Percentiles rank a stretch among this genome's conserved stretches.
Conservation (phyloP, 2,888 invertebrate genomes). For the Pteria penguin region DNA sequence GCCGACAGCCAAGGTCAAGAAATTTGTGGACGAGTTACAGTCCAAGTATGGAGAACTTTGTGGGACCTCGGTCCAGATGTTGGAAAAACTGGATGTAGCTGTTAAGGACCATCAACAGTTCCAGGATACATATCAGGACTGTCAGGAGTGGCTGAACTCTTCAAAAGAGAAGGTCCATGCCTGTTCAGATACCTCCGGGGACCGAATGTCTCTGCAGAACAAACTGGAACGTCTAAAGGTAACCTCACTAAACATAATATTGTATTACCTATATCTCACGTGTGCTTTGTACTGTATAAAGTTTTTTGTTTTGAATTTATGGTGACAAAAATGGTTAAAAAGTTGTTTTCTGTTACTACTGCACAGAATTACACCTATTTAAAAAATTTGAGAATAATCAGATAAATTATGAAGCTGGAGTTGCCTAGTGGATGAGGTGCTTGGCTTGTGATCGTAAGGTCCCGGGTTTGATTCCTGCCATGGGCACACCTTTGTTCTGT, state of each 20-base stretch:
- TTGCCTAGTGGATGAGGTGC: too few relatives aligned
- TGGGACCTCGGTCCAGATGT: slow-evolving; percentile 83
- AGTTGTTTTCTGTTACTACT: background rate
- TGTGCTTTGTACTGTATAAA: background rate
- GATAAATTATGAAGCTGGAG: too few relatives aligned
- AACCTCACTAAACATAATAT: slow-evolving; percentile 2
- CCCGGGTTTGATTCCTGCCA: too few relatives aligned
- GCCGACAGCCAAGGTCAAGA: slow-evolving; percentile 68
- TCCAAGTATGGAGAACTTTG: slow-evolving; percentile 71
- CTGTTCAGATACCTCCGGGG: slow-evolving; percentile 82
- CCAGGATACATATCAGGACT: slow-evolving; percentile 87
- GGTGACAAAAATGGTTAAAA: background rate
- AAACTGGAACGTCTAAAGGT: slow-evolving; percentile 78
- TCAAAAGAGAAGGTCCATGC: slow-evolving; percentile 71
- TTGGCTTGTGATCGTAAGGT: too few relatives aligned
- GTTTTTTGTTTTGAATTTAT: background rate
- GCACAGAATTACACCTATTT: background rate
- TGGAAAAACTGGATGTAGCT: slow-evolving; percentile 91
- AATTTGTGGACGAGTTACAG: slow-evolving; percentile 71
- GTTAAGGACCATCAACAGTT: slow-evolving; percentile 92
- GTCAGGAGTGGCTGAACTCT: slow-evolving; percentile 88
- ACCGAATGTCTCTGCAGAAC: slow-evolving; percentile 84
- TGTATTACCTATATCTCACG: background rate
- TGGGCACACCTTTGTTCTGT: too few relatives aligned
- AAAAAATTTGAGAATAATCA: background rate